Base-by-base conservation (phyloP, 2,113 vertebrate genomes). In the Desmodus rotundus region DNA sequence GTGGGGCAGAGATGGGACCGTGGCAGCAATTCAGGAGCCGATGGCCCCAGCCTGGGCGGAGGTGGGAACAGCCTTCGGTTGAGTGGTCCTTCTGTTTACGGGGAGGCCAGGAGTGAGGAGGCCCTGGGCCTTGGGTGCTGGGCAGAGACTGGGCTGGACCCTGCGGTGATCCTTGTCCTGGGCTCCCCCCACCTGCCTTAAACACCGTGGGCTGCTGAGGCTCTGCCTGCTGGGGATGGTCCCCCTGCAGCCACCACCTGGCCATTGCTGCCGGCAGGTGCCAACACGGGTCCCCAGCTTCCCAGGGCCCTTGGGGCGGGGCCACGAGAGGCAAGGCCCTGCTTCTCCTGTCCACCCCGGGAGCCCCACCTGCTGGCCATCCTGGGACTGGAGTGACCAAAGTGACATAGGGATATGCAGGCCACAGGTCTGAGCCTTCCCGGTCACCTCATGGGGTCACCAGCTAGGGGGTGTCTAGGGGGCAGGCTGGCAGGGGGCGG, bases 401-500 rank as follows among this genome's bases (percentile, higher is more conserved):
- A 12, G 16, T 4, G 89, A 50, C 54, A 13, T 7, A 6, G 4
- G 52, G 76, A 63, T 15, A 10, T 1, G 5, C 6, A 10, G 65
- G 45, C 13, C 28, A 4, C 41, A 1, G 13, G 33, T 4, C 11
- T 9, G 1, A 7, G 50, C 15, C 26, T 33, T 47, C 67, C 28
- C 19, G 2, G 2, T 91, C 84, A 81, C 96, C 77, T 70, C 94
- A 96, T 96, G 93, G 98, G 97, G 65, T 54, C 95, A 89, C 97
- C 97, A 96, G 78, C 96, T 3, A 2, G 38, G 22, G 1, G 47
- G 73, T 20, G n/a, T 41, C 45, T 13, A 13, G 43, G 28, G 8
- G 0, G 0, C 6, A 1, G 26, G 17, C 58, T 50, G 24, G 5
- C 4, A 1, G 9, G 7, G 26, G 11, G 2, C 28, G 2, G 38